A percentile compares a stretch with the other conserved stretches of the same genome.
phyloP scores from a whole-genome alignment of 2,113 vertebrate genomes.

The Seriola dumerili region DNA sequence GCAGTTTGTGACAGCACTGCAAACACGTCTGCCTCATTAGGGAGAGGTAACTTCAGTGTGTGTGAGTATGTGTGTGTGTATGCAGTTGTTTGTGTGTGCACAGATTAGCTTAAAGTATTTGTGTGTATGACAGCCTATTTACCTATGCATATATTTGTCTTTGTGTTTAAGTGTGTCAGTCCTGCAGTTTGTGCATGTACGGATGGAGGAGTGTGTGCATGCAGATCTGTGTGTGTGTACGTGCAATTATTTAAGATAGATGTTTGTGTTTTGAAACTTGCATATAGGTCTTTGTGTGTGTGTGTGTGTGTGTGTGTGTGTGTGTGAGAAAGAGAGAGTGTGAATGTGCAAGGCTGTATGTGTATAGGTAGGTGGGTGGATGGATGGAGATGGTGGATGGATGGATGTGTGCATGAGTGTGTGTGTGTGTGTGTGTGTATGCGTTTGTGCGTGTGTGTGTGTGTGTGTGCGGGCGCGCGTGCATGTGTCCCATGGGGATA shows the following conservation, averaged over 20 bases:
- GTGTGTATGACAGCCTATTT: conserved; percentile 22
- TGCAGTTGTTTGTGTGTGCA: not conserved
- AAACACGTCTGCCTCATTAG: conserved; percentile 54
- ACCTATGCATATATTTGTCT: conserved; percentile 31
- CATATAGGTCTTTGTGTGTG: not conserved
- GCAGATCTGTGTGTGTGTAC: conserved; percentile 10
- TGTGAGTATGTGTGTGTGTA: not conserved
- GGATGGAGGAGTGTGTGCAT: not conserved
- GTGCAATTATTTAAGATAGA: conserved; percentile 26
- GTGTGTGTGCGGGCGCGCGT: not conserved
- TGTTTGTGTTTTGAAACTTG: conserved; percentile 28
- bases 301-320: conserved; percentile 6
- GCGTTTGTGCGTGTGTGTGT: not conserved
- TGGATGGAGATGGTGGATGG: conserved; percentile 3
- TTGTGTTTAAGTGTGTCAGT: not conserved
- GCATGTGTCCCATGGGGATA: conserved; percentile 44
- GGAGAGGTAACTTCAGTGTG: conserved; percentile 21
- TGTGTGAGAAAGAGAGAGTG: not conserved
- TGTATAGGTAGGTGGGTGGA: conserved; percentile 11
- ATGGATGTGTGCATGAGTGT: not conserved
- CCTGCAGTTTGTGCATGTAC: conserved; percentile 1
- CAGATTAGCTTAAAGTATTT: conserved; percentile 4
- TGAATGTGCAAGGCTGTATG: not conserved
- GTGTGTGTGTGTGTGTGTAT: not conserved
- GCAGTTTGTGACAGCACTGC: conserved; percentile 42